A percentile compares a stretch with the other conserved stretches of the same genome.
These are phyloP conservation scores for Phrynocephalus vlangalii DNA, from an alignment of 2,797 vertebrate species.

Conservation along the genomic window DNA sequence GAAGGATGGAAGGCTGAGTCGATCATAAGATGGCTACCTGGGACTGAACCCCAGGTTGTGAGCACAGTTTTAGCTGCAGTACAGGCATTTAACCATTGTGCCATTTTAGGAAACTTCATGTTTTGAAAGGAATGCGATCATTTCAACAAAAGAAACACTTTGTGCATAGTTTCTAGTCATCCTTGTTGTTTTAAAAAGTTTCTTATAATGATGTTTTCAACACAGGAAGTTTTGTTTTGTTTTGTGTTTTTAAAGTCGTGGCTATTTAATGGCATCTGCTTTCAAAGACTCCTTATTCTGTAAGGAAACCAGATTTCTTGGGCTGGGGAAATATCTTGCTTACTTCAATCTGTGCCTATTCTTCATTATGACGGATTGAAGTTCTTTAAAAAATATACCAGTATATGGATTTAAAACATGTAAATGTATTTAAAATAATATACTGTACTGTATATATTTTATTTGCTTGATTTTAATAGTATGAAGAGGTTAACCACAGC, in stretches of 20 bases:
- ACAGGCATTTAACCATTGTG: too few relatives aligned
- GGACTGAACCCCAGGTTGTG: too few relatives aligned
- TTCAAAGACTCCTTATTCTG: neutral
- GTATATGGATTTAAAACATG: neutral
- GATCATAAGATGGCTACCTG: too few relatives aligned
- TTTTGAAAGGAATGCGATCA: neutral
- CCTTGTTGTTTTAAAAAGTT: neutral
- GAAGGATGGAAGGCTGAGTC: too few relatives aligned
- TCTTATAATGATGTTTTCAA: neutral
- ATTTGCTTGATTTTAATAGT: neutral
- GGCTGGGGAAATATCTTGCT: too few relatives aligned
- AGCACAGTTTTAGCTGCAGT: too few relatives aligned
- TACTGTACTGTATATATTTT: too few relatives aligned
- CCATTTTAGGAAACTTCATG: neutral
- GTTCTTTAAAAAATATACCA: neutral
- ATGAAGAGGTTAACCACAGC: accelerated
- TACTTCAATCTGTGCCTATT: neutral
- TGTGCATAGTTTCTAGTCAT: neutral
- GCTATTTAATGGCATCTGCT: neutral
- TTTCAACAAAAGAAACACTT: neutral
- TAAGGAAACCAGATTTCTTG: neutral
- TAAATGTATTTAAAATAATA: too few relatives aligned
- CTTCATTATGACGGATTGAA: neutral
- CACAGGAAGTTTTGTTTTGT: neutral
- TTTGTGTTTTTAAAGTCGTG: too few relatives aligned